These are phyloP conservation scores for Phenganax stokvisi DNA, from an alignment of 92 coral and sea anemone genomes.

Conservation along the genomic window DNA sequence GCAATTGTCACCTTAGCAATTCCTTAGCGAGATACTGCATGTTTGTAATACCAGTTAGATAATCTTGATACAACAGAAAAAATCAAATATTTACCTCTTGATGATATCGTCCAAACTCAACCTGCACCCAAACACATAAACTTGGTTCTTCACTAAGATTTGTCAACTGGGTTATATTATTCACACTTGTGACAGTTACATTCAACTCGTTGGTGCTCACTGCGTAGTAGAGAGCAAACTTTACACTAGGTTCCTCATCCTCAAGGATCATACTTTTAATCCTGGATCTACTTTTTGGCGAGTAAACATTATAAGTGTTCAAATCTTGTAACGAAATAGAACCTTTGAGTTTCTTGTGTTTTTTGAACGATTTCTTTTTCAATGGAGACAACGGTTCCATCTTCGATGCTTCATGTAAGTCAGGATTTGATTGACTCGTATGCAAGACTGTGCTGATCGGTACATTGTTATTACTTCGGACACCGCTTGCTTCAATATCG, in stretches of 20 bases:
- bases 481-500: background rate
- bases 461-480: constrained; percentile 7
- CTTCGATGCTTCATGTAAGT: background rate
- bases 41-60: no score
- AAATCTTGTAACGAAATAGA: constrained; percentile 35
- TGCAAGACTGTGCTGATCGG: constrained; percentile 17
- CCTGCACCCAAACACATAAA: constrained; percentile 33
- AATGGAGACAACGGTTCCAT: constrained; percentile 22
- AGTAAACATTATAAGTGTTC: constrained; percentile 12
- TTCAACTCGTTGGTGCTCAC: constrained; percentile 83
- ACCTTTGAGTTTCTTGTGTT: background rate
- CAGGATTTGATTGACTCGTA: constrained; percentile 5
- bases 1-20: no score
- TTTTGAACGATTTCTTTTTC: background rate
- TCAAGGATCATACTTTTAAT: background rate
- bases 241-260: constrained; percentile 11
- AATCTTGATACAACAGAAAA: no score
- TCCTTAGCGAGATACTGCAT: no score
- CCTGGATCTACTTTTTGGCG: constrained; percentile 23
- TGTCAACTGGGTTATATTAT: constrained; percentile 5
- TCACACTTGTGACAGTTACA: constrained; percentile 73
- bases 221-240: constrained; percentile 82
- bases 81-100: constrained; percentile 2
- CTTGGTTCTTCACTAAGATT: constrained; percentile 4
- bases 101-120: constrained; percentile 28